Conservation (phyloP, 2,113 vertebrate genomes). For the Anthoscopus minutus region DNA sequence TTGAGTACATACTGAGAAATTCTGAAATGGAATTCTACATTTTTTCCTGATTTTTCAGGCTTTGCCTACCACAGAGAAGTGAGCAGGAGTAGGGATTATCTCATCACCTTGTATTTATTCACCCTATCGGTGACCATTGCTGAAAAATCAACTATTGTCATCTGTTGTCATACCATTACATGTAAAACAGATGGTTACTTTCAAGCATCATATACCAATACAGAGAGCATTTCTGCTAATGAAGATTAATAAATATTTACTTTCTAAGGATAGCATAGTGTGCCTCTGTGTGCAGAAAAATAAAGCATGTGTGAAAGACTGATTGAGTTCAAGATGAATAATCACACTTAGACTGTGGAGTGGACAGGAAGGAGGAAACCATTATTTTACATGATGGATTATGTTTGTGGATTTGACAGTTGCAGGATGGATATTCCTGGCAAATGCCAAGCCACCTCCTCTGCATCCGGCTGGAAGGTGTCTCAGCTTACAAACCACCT, state of each 20-base stretch:
- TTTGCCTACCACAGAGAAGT: background rate
- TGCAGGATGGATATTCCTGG: background rate
- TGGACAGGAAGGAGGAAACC: slow-evolving; percentile 19
- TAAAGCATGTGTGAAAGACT: background rate
- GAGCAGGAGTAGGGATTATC: background rate
- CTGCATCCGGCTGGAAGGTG: background rate
- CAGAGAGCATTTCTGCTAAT: background rate
- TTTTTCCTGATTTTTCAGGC: background rate
- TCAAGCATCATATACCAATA: background rate
- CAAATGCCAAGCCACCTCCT: slow-evolving; percentile 16
- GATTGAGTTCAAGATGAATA: background rate
- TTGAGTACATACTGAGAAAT: background rate
- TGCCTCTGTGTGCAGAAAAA: background rate
- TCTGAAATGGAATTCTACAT: background rate
- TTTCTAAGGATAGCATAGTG: background rate
- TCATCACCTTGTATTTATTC: background rate
- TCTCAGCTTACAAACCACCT: slow-evolving; percentile 16
- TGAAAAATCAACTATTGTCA: background rate
- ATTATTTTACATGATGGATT: slow-evolving; percentile 11
- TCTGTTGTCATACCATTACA: background rate
- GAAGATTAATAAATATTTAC: slow-evolving; percentile 9
- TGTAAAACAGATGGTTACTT: background rate
- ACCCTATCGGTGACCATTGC: background rate
- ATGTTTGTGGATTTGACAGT: slow-evolving; percentile 19
- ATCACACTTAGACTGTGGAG: background rate